Evolutionary conservation across 2,888 invertebrate genomes (phyloP).

Genomic region (Lasioglossum morio): DNA sequence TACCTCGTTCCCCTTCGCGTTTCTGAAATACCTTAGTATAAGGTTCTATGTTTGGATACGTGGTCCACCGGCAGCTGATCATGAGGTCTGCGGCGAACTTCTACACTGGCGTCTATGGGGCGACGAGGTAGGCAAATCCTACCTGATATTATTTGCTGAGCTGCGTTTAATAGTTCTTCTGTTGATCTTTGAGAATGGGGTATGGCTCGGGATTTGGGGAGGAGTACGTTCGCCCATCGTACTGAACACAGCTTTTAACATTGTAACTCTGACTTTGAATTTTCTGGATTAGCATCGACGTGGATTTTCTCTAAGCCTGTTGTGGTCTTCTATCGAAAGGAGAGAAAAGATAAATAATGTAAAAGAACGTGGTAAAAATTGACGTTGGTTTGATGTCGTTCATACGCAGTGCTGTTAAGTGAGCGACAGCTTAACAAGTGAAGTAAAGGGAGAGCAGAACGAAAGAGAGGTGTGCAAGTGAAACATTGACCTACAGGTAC

Average conservation of each 20-base stretch:
- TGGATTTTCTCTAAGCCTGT: background rate
- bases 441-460: background rate
- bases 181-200: background rate
- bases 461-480: background rate
- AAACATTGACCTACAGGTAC: background rate
- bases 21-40: background rate
- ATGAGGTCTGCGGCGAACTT: background rate
- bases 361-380: no score
- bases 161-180: slow-evolving; percentile 4
- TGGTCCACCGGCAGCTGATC: background rate
- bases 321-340: background rate
- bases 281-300: background rate
- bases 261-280: background rate
- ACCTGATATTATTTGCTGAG: slow-evolving; percentile 4
- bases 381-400: no score
- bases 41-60: background rate
- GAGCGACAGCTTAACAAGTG: no score
- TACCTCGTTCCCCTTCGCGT: background rate
- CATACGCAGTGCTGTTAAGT: no score
- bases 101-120: background rate
- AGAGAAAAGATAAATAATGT: no score
- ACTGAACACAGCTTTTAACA: background rate
- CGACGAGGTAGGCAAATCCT: background rate
- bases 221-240: background rate
- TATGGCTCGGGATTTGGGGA: background rate